Conservation (phyloP, 2,797 vertebrate genomes). For the Spinibarbus caldwelli region DNA sequence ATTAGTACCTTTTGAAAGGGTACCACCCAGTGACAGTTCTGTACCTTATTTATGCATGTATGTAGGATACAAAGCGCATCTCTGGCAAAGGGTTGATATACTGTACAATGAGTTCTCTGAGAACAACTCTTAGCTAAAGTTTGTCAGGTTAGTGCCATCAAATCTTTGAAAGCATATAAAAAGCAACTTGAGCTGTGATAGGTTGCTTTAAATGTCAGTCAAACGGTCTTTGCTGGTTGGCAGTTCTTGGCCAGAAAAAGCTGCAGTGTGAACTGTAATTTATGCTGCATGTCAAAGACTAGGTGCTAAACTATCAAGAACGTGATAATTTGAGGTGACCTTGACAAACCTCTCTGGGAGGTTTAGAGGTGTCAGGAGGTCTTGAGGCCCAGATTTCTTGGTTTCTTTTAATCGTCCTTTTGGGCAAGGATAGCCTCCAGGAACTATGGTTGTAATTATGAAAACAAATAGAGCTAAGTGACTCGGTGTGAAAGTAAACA, state of each 20-base stretch:
- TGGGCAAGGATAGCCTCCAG: constrained; percentile 58
- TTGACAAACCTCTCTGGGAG: constrained; percentile 46
- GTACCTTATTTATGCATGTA: background rate
- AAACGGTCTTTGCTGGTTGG: background rate
- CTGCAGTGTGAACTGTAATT: background rate
- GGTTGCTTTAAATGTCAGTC: background rate
- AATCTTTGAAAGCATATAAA: background rate
- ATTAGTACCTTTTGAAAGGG: background rate
- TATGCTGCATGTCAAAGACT: constrained; percentile 15
- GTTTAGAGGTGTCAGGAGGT: constrained; percentile 8
- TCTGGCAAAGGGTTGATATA: background rate
- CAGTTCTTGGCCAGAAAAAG: background rate
- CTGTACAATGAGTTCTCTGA: background rate
- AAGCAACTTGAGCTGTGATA: background rate
- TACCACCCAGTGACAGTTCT: background rate
- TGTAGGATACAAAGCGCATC: background rate
- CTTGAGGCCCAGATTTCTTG: constrained; percentile 23
- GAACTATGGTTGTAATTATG: constrained; percentile 66
- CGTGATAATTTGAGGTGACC: constrained; percentile 58
- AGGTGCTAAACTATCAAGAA: constrained; percentile 64
- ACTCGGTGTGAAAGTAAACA: constrained; percentile 67
- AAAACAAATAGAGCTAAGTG: constrained; percentile 70
- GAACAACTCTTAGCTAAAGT: background rate
- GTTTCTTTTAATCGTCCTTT: constrained; percentile 14
- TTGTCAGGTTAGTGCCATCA: background rate